Conservation (phyloP, 37 sponge, comb jelly and placozoan species). For the Bolinopsis microptera region DNA sequence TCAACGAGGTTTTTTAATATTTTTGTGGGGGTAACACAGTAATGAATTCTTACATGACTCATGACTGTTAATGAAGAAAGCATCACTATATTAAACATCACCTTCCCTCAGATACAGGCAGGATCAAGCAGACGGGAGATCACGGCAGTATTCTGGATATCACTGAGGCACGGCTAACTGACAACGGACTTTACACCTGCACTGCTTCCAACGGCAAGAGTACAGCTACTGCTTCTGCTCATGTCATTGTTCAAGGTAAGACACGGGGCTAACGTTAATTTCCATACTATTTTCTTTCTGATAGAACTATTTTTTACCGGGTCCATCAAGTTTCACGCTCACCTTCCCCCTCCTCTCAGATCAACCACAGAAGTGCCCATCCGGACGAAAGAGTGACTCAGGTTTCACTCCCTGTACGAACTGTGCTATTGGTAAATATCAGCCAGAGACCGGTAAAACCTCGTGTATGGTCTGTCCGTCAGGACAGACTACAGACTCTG, state of each 20-base stretch:
- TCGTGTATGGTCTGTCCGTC: constrained; percentile 23
- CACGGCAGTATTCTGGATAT: constrained; percentile 50
- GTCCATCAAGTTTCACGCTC: too few species aligned
- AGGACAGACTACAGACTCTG: constrained; percentile 45
- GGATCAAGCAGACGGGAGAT: neutral
- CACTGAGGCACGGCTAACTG: constrained; percentile 45
- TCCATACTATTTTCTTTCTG: neutral
- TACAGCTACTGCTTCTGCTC: constrained; percentile 44
- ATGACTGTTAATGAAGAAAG: too few species aligned
- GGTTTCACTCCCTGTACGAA: constrained; percentile 38
- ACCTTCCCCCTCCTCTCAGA: too few species aligned
- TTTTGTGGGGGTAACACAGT: too few species aligned
- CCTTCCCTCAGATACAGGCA: neutral
- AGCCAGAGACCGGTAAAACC: constrained; percentile 45
- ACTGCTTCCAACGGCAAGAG: constrained; percentile 37
- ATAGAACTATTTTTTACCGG: too few species aligned
- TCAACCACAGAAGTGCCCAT: constrained; percentile 49
- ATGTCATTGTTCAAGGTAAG: constrained; percentile 55
- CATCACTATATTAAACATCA: too few species aligned
- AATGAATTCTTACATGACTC: too few species aligned
- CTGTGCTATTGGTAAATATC: constrained; percentile 54
- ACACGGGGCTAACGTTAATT: neutral
- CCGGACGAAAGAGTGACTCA: constrained; percentile 38
- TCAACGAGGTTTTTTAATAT: too few species aligned
- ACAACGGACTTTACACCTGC: constrained; percentile 25